Evolutionary conservation across 2,797 vertebrate species (phyloP).

Genomic region (Dicrostonyx torquatus): DNA sequence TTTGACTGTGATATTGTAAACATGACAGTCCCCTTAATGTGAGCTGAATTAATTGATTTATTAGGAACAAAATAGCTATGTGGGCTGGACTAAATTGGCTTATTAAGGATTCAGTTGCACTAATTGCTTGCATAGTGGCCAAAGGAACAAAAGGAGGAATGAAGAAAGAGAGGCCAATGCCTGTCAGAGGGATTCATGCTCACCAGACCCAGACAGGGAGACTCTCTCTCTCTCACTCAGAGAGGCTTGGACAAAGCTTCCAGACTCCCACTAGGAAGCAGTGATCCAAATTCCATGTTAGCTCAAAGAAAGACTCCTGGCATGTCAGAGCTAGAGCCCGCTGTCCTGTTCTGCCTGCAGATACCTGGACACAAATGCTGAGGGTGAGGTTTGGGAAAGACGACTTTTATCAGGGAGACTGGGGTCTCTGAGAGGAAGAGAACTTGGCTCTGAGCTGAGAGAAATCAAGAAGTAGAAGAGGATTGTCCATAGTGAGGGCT

Average conservation of each 20-base stretch:
- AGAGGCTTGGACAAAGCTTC: background rate
- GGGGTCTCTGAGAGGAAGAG: background rate
- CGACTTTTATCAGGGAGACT: background rate
- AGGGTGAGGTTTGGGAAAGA: background rate
- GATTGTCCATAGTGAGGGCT: background rate
- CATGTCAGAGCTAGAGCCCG: background rate
- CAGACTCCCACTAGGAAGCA: background rate
- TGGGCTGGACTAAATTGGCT: conserved; percentile 80
- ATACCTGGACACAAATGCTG: background rate
- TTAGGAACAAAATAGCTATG: conserved; percentile 82
- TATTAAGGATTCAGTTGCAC: conserved; percentile 82
- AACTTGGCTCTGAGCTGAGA: background rate
- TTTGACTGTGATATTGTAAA: conserved; percentile 84
- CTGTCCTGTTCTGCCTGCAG: background rate
- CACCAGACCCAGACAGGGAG: conserved; percentile 58
- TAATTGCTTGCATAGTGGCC: conserved; percentile 79
- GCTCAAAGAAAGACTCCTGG: background rate
- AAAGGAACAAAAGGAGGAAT: conserved; percentile 74
- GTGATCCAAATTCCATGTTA: background rate
- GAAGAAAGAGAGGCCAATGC: conserved; percentile 64
- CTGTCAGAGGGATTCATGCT: conserved; percentile 60
- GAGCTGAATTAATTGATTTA: conserved; percentile 84
- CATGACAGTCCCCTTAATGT: conserved; percentile 79
- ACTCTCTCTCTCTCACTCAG: background rate
- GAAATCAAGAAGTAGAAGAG: background rate